A percentile compares a stretch with the other conserved stretches of the same genome.
phyloP scores from a whole-genome alignment of 2,888 invertebrate species.

The Orthonevra nobilis region DNA sequence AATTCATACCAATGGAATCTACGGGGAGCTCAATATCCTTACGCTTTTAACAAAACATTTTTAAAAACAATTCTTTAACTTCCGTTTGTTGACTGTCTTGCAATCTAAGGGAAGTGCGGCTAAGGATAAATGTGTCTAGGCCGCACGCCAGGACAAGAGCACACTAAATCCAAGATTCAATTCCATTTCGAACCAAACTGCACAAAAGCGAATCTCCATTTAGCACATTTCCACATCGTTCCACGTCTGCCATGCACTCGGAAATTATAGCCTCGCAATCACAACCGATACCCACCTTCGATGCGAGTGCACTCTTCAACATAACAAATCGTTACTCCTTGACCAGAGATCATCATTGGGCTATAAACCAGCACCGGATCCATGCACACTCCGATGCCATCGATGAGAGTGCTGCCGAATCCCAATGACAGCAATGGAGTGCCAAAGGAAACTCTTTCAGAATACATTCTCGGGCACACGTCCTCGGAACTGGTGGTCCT shows the following conservation, averaged over 20 bases:
- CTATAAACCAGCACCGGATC: slow-evolving; percentile 49
- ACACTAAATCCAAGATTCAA: slow-evolving; percentile 22
- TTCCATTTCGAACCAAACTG: neutral
- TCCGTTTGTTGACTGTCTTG: too few relatives aligned
- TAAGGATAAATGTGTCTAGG: slow-evolving; percentile 39
- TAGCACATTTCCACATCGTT: slow-evolving; percentile 7
- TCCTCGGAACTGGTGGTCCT: slow-evolving; percentile 13
- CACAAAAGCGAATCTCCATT: neutral
- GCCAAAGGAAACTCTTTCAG: slow-evolving; percentile 31
- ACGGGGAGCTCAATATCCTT: too few relatives aligned
- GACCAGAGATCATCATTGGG: slow-evolving; percentile 44
- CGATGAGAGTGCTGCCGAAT: slow-evolving; percentile 10
- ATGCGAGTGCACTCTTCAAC: slow-evolving; percentile 29
- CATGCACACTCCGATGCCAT: neutral
- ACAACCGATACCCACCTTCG: neutral
- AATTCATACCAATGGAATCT: too few relatives aligned
- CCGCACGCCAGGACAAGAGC: neutral
- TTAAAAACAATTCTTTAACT: too few relatives aligned
- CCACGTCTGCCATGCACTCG: neutral
- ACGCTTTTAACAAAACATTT: too few relatives aligned
- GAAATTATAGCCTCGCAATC: slow-evolving; percentile 20
- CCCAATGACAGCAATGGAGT: slow-evolving; percentile 53
- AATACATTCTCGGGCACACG: slow-evolving; percentile 30
- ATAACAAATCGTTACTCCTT: slow-evolving; percentile 55
- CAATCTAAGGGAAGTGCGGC: neutral